phyloP scores from a whole-genome alignment of 2,113 vertebrate species.

The Anser brachyrhynchus region DNA sequence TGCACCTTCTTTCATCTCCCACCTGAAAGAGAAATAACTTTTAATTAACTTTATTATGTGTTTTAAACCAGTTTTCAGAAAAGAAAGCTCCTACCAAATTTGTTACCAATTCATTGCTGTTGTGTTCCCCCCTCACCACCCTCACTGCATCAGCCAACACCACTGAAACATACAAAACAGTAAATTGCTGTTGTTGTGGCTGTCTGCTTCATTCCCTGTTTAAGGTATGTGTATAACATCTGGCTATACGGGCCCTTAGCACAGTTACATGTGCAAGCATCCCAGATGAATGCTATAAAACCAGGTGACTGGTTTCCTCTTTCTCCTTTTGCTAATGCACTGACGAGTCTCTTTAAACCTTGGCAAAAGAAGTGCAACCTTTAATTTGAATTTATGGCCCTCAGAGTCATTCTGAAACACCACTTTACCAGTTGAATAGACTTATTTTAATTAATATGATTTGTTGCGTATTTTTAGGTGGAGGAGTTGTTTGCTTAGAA shows the following conservation, averaged over 20 bases:
- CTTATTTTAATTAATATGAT: slow-evolving; percentile 71
- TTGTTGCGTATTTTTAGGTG: slow-evolving; percentile 60
- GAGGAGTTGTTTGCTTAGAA: slow-evolving; percentile 43
- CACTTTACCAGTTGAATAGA: not conserved
- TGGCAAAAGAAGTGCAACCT: not conserved
- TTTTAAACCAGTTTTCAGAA: not conserved
- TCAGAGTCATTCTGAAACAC: slow-evolving; percentile 33
- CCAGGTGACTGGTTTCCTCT: not conserved
- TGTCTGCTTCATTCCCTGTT: slow-evolving; percentile 7
- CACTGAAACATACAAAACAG: not conserved
- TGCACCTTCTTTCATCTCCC: slow-evolving; percentile 90
- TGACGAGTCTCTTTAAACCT: slow-evolving; percentile 4
- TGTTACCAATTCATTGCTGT: not conserved
- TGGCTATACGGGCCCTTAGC: not conserved
- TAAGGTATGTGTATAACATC: not conserved
- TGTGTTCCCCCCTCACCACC: not conserved
- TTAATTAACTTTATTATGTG: not conserved
- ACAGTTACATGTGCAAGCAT: not conserved
- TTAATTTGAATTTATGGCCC: slow-evolving; percentile 73
- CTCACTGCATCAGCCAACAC: not conserved
- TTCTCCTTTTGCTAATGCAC: not conserved
- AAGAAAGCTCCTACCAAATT: slow-evolving; percentile 2
- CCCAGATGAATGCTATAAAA: not conserved
- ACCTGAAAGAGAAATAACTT: slow-evolving; percentile 81
- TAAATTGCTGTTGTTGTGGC: not conserved